phyloP scores from a whole-genome alignment of 2,888 invertebrate species.

The Erebia palarica region DNA sequence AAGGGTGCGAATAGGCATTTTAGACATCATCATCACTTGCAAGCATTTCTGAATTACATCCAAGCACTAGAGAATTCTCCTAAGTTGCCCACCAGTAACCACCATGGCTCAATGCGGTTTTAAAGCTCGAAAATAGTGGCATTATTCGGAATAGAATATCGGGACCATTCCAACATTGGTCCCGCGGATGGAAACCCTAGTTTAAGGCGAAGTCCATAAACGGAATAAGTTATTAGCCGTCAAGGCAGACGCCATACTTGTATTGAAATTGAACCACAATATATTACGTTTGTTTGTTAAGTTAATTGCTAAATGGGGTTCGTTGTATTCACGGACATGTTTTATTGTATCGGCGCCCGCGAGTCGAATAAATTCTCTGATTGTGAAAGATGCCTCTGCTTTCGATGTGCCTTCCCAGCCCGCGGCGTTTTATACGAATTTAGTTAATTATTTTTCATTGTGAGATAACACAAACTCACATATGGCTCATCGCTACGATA shows the following conservation, averaged over 20 bases:
- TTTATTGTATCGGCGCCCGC: slow-evolving; percentile 68
- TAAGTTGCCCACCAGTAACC: too few relatives aligned
- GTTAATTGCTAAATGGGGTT: slow-evolving; percentile 81
- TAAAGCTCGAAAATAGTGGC: slow-evolving; percentile 26
- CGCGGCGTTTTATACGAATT: slow-evolving; percentile 31
- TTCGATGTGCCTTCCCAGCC: slow-evolving; percentile 47
- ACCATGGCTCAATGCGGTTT: too few relatives aligned
- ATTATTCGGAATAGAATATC: slow-evolving; percentile 32
- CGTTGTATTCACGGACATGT: slow-evolving; percentile 74
- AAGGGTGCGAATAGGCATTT: too few relatives aligned
- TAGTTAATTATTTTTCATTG: slow-evolving; percentile 34
- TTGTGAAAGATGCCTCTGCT: slow-evolving; percentile 75
- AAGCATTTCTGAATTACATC: too few relatives aligned
- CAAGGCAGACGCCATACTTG: slow-evolving; percentile 63
- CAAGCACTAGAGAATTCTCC: too few relatives aligned
- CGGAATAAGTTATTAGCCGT: slow-evolving; percentile 60
- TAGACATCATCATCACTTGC: too few relatives aligned
- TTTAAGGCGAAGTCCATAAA: slow-evolving; percentile 47
- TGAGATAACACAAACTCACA: neutral
- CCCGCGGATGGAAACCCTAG: slow-evolving; percentile 12
- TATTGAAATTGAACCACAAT: slow-evolving; percentile 80
- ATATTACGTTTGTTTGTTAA: slow-evolving; percentile 83
- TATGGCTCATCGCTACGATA: too few relatives aligned
- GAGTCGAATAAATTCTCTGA: slow-evolving; percentile 68
- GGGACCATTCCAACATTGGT: neutral